Evolutionary conservation across 1,140 invertebrate genomes (phyloP).

Genomic region (Piezodorus guildinii): DNA sequence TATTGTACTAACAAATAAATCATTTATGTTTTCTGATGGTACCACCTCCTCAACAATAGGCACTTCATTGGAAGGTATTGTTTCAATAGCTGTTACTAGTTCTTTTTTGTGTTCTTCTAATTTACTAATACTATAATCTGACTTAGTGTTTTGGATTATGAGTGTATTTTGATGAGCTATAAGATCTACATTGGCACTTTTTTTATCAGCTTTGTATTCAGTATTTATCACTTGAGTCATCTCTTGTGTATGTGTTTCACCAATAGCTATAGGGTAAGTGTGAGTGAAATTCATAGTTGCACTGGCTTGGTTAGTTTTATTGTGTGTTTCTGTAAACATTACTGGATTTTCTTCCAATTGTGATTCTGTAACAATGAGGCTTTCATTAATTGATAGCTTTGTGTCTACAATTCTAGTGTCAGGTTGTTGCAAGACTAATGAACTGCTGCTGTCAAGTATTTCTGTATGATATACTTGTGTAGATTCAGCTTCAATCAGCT

Average conservation of each 20-base stretch:
- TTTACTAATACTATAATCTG: conserved; percentile 17
- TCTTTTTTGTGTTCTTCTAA: conserved; percentile 16
- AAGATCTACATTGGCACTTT: conserved; percentile 20
- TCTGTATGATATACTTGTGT: conserved; percentile 20
- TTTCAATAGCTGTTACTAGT: conserved; percentile 14
- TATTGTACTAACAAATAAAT: conserved; percentile 19
- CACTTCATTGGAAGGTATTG: conserved; percentile 14
- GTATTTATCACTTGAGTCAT: conserved; percentile 21
- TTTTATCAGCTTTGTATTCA: conserved; percentile 21
- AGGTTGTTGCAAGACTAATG: background rate
- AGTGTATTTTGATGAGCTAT: conserved; percentile 21
- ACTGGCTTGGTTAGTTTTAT: conserved; percentile 9
- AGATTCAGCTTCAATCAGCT: conserved; percentile 16
- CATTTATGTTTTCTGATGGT: conserved; percentile 11
- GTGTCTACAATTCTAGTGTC: conserved; percentile 19
- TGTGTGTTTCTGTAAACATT: background rate
- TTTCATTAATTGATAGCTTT: conserved; percentile 15
- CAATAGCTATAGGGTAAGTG: conserved; percentile 20
- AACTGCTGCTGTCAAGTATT: conserved; percentile 18
- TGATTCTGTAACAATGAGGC: conserved; percentile 19
- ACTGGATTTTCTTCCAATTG: conserved; percentile 14
- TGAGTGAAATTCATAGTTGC: conserved; percentile 21
- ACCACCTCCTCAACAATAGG: conserved; percentile 19
- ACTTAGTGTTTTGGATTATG: conserved; percentile 16
- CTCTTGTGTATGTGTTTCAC: conserved; percentile 24